phyloP scores from a whole-genome alignment of 2,888 invertebrate species.

The Tenthredo distinguenda region DNA sequence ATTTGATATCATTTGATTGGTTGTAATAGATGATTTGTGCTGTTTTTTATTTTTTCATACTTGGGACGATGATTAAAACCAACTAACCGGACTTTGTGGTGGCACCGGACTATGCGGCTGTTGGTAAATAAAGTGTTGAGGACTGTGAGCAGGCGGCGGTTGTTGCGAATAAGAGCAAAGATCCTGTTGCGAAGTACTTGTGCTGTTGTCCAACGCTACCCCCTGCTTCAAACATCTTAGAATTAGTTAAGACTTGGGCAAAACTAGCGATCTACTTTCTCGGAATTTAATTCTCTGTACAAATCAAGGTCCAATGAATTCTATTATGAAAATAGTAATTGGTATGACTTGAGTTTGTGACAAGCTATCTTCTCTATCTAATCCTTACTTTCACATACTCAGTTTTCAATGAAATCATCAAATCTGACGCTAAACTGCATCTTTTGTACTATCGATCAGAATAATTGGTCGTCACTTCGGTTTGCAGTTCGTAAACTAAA shows the following conservation, averaged over 20 bases:
- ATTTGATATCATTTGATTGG: slow-evolving; percentile 1
- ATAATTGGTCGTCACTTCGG: neutral
- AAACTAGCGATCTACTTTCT: neutral
- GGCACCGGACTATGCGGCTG: slow-evolving; percentile 75
- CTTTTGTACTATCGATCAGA: neutral
- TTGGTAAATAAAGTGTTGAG: slow-evolving; percentile 74
- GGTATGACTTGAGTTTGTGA: neutral
- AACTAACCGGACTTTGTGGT: slow-evolving; percentile 76
- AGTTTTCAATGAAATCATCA: neutral
- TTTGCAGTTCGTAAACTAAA: neutral
- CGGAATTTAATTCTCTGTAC: neutral
- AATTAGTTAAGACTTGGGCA: slow-evolving; percentile 21
- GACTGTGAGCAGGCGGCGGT: slow-evolving; percentile 75
- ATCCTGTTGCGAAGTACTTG: slow-evolving; percentile 82
- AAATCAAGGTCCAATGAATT: neutral
- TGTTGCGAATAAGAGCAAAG: slow-evolving; percentile 79
- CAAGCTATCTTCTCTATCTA: neutral
- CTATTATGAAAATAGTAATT: neutral
- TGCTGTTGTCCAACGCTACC: slow-evolving; percentile 83
- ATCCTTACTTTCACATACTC: neutral
- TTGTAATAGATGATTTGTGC: neutral
- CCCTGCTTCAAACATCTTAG: slow-evolving; percentile 76
- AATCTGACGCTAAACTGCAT: neutral
- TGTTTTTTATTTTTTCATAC: neutral
- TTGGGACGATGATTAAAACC: slow-evolving; percentile 59